Evolutionary conservation across 2,888 invertebrate genomes (phyloP), one percentile per base, ranked within the genome.

Genomic region (Terebella lapidaria): DNA sequence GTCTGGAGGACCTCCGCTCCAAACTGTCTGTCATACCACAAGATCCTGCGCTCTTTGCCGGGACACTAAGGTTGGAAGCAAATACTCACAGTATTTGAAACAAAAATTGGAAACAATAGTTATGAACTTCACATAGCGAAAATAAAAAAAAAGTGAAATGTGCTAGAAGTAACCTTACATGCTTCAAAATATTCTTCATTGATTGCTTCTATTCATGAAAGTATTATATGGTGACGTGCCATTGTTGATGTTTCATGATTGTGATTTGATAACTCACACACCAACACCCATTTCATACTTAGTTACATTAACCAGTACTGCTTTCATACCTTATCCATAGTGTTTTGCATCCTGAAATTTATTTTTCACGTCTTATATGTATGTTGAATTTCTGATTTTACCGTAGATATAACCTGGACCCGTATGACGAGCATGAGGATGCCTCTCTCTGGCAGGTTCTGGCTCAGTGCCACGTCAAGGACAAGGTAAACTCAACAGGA

Each of bases 1-100:
- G 82, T 0, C 73, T 86, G 52, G 76, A 83, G 47, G 78, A 82
- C 60, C 76, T 87, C 20, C 78, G 87, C 54, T 81, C 79, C n/a
- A 84, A 70, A 24, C 64, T 78, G 27, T 70, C 76, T 26, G 75
- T 77, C 57, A 78, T 87, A 63, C 86, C 87, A 4, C 62, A 62
- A 22, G 62, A 62, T 20, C 62, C 62, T 1, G 46, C 56, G 24
- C 56, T 62, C 18, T 62, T 59, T 22, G 24, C 53, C n/a, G 62
- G 62, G 10, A 56, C 62, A 5, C 10, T 62, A 26, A 54, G 61
- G 61, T 61, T 24, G 1, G 29, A 10, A 35, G 42, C n/a, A n/a
- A n/a, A 49, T 22, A 49, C 10, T 18, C 10, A 10, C 51, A 10
- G 20, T 10, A 10, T 10, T 22, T 10, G 5, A 18, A 10, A 15